A percentile compares a stretch with the other conserved stretches of the same genome.
These are phyloP conservation scores for Trissolcus brochymenae DNA, from an alignment of 2,888 invertebrate species.

Conservation along the genomic window DNA sequence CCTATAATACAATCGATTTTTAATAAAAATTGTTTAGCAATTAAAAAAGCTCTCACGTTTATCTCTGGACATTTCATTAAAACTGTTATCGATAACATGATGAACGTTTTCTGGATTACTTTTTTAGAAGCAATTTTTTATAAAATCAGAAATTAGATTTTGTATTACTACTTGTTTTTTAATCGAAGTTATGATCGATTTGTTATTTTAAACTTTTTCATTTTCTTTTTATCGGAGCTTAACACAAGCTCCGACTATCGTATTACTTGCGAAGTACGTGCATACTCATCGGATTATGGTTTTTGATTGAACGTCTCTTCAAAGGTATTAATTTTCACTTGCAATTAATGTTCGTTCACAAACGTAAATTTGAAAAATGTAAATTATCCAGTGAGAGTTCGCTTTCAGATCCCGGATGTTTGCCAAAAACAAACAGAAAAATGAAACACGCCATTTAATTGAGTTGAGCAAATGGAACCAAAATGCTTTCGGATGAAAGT, in stretches of 20 bases:
- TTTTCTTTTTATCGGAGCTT: too few relatives aligned
- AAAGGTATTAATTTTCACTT: not conserved
- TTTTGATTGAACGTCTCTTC: too few relatives aligned
- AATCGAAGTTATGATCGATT: too few relatives aligned
- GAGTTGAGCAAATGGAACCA: conserved; percentile 38
- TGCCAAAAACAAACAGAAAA: conserved; percentile 53
- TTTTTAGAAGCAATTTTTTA: too few relatives aligned
- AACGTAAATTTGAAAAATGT: conserved; percentile 1
- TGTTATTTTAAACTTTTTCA: too few relatives aligned
- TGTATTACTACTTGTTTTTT: too few relatives aligned
- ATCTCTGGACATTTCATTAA: not conserved
- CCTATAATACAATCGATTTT: not conserved
- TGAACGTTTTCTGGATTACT: not conserved
- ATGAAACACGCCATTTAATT: conserved; percentile 1
- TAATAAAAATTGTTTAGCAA: not conserved
- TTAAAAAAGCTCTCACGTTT: conserved; percentile 6
- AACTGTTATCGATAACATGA: conserved; percentile 14
- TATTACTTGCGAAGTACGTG: too few relatives aligned
- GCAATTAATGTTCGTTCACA: conserved; percentile 1
- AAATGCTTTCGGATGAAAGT: conserved; percentile 64
- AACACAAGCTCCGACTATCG: too few relatives aligned
- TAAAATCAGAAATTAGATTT: not conserved
- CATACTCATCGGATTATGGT: too few relatives aligned
- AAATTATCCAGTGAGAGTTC: conserved; percentile 42
- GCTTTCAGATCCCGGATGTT: conserved; percentile 21